Evolutionary conservation across 2,888 invertebrate genomes (phyloP).

Genomic region (Eumerus sabulonum): DNA sequence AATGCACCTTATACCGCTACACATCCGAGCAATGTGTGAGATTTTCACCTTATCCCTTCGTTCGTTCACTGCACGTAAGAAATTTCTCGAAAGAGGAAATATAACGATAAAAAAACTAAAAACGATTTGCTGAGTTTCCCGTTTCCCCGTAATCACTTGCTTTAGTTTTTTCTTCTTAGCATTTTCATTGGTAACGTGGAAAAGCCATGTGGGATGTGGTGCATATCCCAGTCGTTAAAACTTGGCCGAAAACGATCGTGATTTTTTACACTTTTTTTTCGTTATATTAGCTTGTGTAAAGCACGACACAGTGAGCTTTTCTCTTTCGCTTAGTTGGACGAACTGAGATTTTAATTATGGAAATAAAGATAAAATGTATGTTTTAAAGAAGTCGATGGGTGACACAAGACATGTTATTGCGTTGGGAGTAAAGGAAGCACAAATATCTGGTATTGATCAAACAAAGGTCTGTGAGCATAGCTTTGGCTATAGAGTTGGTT

Average conservation of each 20-base stretch:
- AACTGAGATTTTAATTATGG: slow-evolving; percentile 41
- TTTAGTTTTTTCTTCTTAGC: no score
- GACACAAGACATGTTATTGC: slow-evolving; percentile 19
- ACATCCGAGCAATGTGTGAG: no score
- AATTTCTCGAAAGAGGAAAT: slow-evolving; percentile 54
- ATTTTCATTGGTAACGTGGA: slow-evolving; percentile 53
- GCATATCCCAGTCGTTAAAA: background rate
- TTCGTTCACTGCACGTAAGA: slow-evolving; percentile 40
- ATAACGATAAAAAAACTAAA: no score
- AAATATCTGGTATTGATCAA: slow-evolving; percentile 72
- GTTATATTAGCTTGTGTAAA: slow-evolving; percentile 6
- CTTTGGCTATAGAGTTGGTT: no score
- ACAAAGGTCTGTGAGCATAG: slow-evolving; percentile 62
- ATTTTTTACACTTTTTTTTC: slow-evolving; percentile 2
- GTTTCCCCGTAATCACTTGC: no score
- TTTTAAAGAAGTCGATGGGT: slow-evolving; percentile 46
- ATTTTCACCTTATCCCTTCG: slow-evolving; percentile 15
- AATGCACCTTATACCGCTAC: no score
- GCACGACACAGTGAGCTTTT: slow-evolving; percentile 4
- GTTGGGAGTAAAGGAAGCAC: background rate
- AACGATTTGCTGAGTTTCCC: no score
- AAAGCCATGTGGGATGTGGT: slow-evolving; percentile 10
- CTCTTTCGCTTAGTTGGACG: background rate
- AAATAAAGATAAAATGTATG: slow-evolving; percentile 57
- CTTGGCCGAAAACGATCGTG: background rate